Evolutionary conservation across 2,888 invertebrate species (phyloP).

Genomic region (Endotricha flammealis): DNA sequence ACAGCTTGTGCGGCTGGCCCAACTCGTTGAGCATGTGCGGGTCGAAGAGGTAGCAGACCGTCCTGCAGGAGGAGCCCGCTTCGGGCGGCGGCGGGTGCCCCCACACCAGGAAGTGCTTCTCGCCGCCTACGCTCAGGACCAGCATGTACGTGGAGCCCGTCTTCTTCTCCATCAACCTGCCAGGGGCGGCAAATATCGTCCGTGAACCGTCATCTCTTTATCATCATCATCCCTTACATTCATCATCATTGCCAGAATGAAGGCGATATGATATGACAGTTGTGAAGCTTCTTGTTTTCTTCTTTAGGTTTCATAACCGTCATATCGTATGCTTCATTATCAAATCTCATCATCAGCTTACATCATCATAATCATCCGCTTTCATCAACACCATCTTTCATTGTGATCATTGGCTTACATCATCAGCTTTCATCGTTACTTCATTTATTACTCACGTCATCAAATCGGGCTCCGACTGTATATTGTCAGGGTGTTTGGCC

Average conservation of each 20-base stretch:
- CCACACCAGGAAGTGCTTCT: conserved; percentile 60
- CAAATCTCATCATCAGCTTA: no score
- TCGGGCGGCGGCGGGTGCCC: conserved; percentile 55
- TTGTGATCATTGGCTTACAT: no score
- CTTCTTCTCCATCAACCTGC: conserved; percentile 60
- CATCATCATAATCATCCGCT: no score
- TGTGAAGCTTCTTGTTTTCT: no score
- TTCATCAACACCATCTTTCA: no score
- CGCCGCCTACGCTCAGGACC: conserved; percentile 45
- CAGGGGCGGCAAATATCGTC: neutral
- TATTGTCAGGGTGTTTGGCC: conserved; percentile 59
- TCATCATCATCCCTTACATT: no score
- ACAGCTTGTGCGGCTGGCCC: conserved; percentile 50
- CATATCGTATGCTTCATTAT: no score
- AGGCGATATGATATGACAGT: no score
- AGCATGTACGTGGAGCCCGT: conserved; percentile 43
- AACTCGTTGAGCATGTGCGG: conserved; percentile 54
- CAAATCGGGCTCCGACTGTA: conserved; percentile 43
- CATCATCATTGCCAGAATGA: no score
- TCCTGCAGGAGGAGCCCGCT: conserved; percentile 39
- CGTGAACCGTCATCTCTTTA: no score
- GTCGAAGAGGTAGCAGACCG: conserved; percentile 62
- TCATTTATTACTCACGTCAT: conserved; percentile 62
- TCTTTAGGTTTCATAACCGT: no score
- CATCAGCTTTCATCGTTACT: no score